Percentiles rank a stretch among this genome's conserved stretches.
These are phyloP conservation scores for Oryzias dopingdopingensis DNA, from an alignment of 2,797 vertebrate genomes.

Conservation along the genomic window DNA sequence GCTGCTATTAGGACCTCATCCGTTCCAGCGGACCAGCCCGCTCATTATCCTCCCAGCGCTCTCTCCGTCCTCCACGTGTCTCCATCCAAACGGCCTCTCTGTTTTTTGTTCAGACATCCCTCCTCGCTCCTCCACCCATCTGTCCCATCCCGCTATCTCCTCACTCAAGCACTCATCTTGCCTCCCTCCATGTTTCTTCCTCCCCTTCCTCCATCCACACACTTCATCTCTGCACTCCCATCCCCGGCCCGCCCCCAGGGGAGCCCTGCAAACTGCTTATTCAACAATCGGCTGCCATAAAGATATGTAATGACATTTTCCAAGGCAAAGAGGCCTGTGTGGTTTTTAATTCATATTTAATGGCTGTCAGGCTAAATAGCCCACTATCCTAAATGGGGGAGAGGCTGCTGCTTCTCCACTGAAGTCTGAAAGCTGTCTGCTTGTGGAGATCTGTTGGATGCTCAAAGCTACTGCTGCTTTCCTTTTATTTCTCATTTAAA, in stretches of 20 bases:
- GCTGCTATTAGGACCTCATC: constrained; percentile 78
- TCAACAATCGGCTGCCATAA: constrained; percentile 83
- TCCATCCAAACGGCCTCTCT: not conserved
- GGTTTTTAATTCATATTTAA: constrained; percentile 89
- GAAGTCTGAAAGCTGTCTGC: constrained; percentile 70
- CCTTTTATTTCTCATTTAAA: constrained; percentile 16
- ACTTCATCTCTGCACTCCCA: constrained; percentile 53
- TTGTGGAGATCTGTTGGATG: constrained; percentile 35
- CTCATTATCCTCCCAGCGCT: constrained; percentile 62
- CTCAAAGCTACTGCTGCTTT: constrained; percentile 18
- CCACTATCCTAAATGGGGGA: constrained; percentile 79
- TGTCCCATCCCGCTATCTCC: constrained; percentile 39
- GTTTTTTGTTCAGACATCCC: constrained; percentile 39
- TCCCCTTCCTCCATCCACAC: constrained; percentile 28
- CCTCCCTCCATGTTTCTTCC: constrained; percentile 47
- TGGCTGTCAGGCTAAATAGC: constrained; percentile 82
- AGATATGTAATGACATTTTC: constrained; percentile 85
- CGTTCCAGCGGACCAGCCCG: constrained; percentile 65
- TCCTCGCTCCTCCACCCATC: constrained; percentile 43
- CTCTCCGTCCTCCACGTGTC: constrained; percentile 33
- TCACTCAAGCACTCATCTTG: constrained; percentile 37
- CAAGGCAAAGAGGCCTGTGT: constrained; percentile 84
- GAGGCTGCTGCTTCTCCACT: constrained; percentile 68
- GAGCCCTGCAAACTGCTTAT: constrained; percentile 83
- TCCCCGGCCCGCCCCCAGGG: constrained; percentile 65